A percentile compares a stretch with the other conserved stretches of the same genome.
phyloP scores from a whole-genome alignment of 2,113 vertebrate genomes.

The Charina bottae region DNA sequence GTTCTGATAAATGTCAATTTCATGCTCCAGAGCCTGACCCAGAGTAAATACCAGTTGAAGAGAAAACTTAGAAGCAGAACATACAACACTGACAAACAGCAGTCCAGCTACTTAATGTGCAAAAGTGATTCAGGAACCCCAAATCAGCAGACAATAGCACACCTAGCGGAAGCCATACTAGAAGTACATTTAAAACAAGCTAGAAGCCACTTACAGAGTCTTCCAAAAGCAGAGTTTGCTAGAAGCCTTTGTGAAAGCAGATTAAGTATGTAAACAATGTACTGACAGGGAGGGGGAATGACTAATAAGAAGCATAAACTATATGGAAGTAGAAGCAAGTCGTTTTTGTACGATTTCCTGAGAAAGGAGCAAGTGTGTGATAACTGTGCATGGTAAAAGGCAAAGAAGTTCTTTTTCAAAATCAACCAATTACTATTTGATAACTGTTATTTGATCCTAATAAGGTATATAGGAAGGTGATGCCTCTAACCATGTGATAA shows the following conservation, averaged over 20 bases:
- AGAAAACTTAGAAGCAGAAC: background rate
- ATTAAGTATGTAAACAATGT: background rate
- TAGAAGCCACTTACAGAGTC: background rate
- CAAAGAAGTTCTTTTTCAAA: background rate
- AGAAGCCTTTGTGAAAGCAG: background rate
- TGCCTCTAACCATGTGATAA: background rate
- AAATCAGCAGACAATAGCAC: background rate
- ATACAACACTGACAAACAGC: background rate
- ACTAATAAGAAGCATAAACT: background rate
- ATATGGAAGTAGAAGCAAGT: background rate
- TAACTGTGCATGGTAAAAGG: background rate
- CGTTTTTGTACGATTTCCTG: background rate
- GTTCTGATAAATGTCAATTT: constrained; percentile 65
- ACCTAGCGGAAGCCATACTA: background rate
- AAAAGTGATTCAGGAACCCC: background rate
- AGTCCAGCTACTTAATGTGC: background rate
- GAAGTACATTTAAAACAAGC: background rate
- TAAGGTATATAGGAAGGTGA: background rate
- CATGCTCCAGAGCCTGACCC: constrained; percentile 70
- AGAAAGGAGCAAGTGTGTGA: background rate
- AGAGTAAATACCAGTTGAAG: background rate
- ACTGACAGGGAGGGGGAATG: background rate
- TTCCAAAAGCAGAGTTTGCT: background rate
- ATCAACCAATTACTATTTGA: background rate
- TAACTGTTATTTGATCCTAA: background rate